phyloP scores from a whole-genome alignment of 2,113 vertebrate genomes.

The Catagonus wagneri region DNA sequence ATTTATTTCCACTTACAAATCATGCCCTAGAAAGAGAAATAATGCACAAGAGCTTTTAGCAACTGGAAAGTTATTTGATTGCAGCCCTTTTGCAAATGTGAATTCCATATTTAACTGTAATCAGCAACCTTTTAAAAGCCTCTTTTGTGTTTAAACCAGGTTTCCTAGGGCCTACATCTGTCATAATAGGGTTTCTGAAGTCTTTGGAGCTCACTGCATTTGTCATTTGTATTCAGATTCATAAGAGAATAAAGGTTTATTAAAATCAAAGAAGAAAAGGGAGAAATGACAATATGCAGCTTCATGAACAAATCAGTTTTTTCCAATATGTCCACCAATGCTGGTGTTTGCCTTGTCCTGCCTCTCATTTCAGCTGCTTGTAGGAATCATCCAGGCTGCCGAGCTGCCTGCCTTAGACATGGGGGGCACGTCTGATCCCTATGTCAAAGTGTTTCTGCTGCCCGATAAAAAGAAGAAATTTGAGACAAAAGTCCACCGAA shows the following conservation, averaged over 20 bases:
- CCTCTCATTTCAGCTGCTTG: conserved; percentile 87
- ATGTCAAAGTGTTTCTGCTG: conserved; percentile 91
- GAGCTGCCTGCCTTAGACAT: conserved; percentile 92
- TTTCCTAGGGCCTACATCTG: conserved; percentile 83
- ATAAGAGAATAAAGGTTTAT: conserved; percentile 47
- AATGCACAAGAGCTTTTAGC: conserved; percentile 82
- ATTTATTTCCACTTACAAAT: conserved; percentile 85
- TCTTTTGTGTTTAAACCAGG: conserved; percentile 84
- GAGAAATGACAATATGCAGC: conserved; percentile 9
- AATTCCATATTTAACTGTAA: conserved; percentile 88
- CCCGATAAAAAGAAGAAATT: conserved; percentile 94
- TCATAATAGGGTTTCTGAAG: conserved; percentile 84
- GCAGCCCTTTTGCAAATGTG: conserved; percentile 84
- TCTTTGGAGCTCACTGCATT: conserved; percentile 78
- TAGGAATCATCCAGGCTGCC: conserved; percentile 93
- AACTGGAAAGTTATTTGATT: conserved; percentile 88
- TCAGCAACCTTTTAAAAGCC: conserved; percentile 88
- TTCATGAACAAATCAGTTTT: conserved; percentile 33
- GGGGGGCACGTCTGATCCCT: conserved; percentile 92
- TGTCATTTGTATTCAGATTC: conserved; percentile 74
- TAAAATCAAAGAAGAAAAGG: conserved; percentile 69
- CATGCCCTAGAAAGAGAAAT: conserved; percentile 78
- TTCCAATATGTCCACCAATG: conserved; percentile 60
- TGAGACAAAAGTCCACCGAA: conserved; percentile 92
- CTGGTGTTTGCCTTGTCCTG: conserved; percentile 56